Base-by-base conservation (phyloP, 2,113 vertebrate genomes). In the Dromiciops gliroides region DNA sequence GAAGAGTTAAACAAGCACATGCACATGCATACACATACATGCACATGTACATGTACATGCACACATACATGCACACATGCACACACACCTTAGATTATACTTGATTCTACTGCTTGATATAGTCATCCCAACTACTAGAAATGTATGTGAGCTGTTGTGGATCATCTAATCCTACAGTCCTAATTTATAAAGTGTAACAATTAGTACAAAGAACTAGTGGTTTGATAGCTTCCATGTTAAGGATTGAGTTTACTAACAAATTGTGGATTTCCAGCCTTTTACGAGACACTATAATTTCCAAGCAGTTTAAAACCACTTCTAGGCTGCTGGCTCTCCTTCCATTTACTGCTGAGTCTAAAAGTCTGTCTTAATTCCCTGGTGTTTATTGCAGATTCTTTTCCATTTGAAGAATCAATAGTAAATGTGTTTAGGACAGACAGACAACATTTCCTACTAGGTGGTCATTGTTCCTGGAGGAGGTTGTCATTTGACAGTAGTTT, bases 341-440 rank as follows among this genome's bases (percentile, higher is more conserved):
- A 53, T 94, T 0, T 0, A 92, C 90, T 16, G 9, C 92, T 96
- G 91, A 97, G 93, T 92, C 56, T 97, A 94, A 96, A 98, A 96
- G 92, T 90, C 60, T 93, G 8, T 94, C 49, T 94, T 19, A 4
- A 91, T 92, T 97, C 90, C 95, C 88, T 48, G 97, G 93, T 96
- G 96, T 83, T 96, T 0, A 0, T 93, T 95, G 96, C 75, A 75
- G 16, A 94, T 94, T 97, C 75, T 90, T 96, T 96, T 97, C 95
- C 94, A 95, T 94, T 89, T 97, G 93, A 97, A 94, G 95, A 97
- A 97, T 97, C 97, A 51, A 96, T 97, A 97, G 0, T 3, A 97
- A 98, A 98, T 0, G 14, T 48, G 6, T 83, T 83, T 44, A 92
- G 94, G 67, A 95, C 67, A 98, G 97, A 90, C 83, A 97, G 96